Evolutionary conservation across 1,140 invertebrate genomes (phyloP).

Genomic region (Aphaenogaster floridana): DNA sequence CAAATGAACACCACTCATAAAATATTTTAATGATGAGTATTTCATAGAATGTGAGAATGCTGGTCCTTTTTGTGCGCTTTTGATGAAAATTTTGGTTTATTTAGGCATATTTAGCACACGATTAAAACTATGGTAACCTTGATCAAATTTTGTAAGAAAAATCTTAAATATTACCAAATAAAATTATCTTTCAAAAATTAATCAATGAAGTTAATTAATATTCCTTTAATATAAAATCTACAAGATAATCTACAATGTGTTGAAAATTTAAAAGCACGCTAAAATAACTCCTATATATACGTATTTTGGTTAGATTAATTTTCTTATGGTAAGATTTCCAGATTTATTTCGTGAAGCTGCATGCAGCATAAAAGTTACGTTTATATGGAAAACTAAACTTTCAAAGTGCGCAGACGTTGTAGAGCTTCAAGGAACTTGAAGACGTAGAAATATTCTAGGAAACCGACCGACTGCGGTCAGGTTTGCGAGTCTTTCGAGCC

Average conservation of each 20-base stretch:
- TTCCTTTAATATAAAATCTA: not conserved
- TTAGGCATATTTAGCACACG: not conserved
- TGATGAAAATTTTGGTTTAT: constrained; percentile 8
- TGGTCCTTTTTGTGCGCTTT: not conserved
- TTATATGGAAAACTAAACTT: constrained; percentile 35
- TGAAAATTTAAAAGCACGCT: not conserved
- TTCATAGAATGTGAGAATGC: not conserved
- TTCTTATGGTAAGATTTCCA: not conserved
- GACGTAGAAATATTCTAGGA: constrained; percentile 42
- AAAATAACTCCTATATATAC: not conserved
- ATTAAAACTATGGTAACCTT: not conserved
- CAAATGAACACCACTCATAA: not conserved
- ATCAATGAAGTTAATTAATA: not conserved
- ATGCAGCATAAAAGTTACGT: constrained; percentile 12
- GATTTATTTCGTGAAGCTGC: constrained; percentile 32
- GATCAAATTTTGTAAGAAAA: not conserved
- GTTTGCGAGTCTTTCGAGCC: constrained; percentile 24
- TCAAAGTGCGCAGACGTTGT: constrained; percentile 18
- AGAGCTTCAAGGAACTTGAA: constrained; percentile 41
- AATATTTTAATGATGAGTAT: not conserved
- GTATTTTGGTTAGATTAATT: constrained; percentile 4
- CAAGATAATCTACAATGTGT: not conserved
- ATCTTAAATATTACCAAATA: not conserved
- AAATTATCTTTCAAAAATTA: not conserved
- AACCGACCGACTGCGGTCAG: constrained; percentile 37